Evolutionary conservation across 2,113 vertebrate species (phyloP).

Genomic region (Todiramphus chloris): DNA sequence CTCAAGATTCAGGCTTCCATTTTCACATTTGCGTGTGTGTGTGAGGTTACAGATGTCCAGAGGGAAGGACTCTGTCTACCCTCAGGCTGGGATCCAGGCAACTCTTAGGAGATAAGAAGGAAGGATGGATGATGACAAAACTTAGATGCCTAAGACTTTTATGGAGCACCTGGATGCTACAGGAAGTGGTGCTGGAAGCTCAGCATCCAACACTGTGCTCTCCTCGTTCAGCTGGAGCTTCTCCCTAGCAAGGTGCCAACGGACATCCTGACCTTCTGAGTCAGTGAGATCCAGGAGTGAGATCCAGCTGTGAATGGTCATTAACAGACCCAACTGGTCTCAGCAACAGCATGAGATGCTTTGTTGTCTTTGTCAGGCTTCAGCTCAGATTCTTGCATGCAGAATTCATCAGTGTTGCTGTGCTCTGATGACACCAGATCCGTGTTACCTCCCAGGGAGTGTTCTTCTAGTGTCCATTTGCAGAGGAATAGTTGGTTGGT

Average conservation of each 20-base stretch:
- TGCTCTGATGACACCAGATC: not conserved
- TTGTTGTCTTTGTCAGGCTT: not conserved
- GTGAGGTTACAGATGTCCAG: not conserved
- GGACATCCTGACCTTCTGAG: not conserved
- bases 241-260: not conserved
- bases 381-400: not conserved
- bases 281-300: not conserved
- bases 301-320: not conserved
- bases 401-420: not conserved
- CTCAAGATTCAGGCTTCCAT: not conserved
- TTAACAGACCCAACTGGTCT: not conserved
- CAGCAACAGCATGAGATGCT: not conserved
- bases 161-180: not conserved
- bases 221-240: not conserved
- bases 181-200: not conserved
- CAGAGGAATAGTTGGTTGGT: not conserved
- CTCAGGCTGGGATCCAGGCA: not conserved
- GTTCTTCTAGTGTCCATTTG: not conserved
- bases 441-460: not conserved
- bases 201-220: not conserved
- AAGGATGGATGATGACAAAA: not conserved
- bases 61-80: not conserved
- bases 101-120: not conserved
- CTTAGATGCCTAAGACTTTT: not conserved
- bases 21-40: accelerated